A percentile compares a stretch with the other conserved stretches of the same genome.
These are phyloP conservation scores for Tonatia bakeri DNA, from an alignment of 2,113 vertebrate species.

Conservation along the genomic window DNA sequence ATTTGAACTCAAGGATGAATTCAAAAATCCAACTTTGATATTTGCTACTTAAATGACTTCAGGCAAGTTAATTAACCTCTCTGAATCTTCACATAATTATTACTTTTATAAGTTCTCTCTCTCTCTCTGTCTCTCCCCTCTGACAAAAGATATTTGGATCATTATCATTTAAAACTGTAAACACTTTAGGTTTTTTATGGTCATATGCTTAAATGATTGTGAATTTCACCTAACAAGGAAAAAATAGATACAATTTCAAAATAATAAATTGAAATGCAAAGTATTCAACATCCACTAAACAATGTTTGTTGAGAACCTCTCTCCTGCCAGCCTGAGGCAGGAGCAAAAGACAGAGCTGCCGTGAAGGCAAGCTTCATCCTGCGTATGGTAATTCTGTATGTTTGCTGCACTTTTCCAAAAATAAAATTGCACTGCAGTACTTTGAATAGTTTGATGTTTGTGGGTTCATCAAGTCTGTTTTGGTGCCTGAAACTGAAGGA, in stretches of 20 bases:
- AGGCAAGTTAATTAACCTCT: background rate
- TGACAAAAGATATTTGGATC: background rate
- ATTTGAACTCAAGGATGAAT: background rate
- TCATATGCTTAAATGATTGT: background rate
- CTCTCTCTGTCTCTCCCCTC: background rate
- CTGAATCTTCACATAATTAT: background rate
- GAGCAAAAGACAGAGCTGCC: background rate
- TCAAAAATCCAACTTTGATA: background rate
- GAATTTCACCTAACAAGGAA: background rate
- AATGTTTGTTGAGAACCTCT: background rate
- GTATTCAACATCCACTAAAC: background rate
- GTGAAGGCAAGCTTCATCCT: rapidly evolving
- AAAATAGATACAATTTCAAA: background rate
- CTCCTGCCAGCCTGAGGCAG: background rate
- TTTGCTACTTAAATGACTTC: background rate
- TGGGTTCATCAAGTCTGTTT: background rate
- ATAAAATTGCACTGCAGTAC: background rate
- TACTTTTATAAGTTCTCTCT: background rate
- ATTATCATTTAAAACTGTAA: background rate
- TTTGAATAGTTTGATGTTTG: background rate
- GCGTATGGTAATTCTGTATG: background rate
- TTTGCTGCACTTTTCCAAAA: background rate
- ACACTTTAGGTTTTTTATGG: background rate
- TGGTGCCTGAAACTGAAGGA: background rate
- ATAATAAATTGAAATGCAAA: background rate